Percentiles rank a stretch among this genome's conserved stretches.
Conservation (phyloP, 2,113 vertebrate species). For the Athene cunicularia region DNA sequence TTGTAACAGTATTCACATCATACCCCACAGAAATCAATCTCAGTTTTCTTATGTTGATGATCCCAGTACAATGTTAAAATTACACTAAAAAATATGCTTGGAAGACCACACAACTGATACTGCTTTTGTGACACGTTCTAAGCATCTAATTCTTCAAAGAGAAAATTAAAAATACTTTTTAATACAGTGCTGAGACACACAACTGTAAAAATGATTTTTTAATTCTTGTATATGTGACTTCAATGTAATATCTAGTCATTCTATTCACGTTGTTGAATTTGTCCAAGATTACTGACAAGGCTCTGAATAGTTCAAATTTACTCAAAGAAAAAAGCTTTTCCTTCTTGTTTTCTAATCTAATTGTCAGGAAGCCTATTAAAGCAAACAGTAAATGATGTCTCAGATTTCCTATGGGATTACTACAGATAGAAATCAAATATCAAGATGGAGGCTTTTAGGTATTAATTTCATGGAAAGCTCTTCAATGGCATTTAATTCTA, state of each 20-base stretch:
- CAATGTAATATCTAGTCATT: background rate
- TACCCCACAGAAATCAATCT: background rate
- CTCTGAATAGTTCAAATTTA: background rate
- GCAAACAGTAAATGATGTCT: background rate
- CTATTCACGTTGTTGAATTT: background rate
- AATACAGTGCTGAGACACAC: background rate
- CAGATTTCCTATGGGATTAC: background rate
- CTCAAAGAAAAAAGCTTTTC: background rate
- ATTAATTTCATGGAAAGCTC: background rate
- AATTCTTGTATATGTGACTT: background rate
- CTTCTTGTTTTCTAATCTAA: background rate
- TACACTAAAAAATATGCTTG: background rate
- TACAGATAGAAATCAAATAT: background rate
- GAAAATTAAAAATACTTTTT: background rate
- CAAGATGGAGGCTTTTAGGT: background rate
- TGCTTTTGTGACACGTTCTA: background rate
- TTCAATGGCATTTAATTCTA: background rate
- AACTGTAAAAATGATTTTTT: background rate
- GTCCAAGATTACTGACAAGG: background rate
- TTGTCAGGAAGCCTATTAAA: background rate
- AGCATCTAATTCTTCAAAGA: background rate
- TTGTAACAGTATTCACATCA: background rate
- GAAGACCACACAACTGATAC: background rate
- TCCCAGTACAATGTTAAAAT: background rate
- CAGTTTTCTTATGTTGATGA: background rate